These are phyloP conservation scores for Formica selysi DNA, from an alignment of 1,140 invertebrate genomes.

Conservation along the genomic window DNA sequence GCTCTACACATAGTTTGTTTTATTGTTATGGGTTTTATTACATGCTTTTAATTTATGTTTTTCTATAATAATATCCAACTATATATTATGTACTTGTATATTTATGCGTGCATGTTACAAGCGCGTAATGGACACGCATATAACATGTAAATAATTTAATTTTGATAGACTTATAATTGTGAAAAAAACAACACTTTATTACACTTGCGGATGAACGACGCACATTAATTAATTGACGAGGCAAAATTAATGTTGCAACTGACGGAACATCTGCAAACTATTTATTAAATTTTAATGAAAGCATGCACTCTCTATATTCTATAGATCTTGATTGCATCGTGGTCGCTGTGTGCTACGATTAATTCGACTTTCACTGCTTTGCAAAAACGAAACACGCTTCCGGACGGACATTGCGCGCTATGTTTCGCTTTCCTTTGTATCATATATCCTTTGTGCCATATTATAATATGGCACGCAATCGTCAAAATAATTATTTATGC, in stretches of 20 bases:
- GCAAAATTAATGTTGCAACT: background rate
- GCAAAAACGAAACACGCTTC: conserved; percentile 53
- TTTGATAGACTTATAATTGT: background rate
- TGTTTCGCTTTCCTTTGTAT: conserved; percentile 33
- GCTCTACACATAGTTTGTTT: background rate
- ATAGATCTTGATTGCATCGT: conserved; percentile 20
- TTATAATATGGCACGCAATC: background rate
- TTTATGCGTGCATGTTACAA: background rate
- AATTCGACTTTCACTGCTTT: conserved; percentile 54
- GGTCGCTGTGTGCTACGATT: background rate
- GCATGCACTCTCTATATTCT: background rate
- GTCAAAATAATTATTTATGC: background rate
- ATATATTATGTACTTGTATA: background rate
- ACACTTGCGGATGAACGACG: background rate
- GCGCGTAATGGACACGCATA: background rate
- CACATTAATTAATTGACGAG: conserved; percentile 6
- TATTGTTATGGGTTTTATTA: background rate
- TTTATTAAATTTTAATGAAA: background rate
- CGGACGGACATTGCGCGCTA: conserved; percentile 42
- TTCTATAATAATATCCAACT: background rate
- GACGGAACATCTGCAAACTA: background rate
- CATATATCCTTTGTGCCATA: too few species aligned
- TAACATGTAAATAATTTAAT: conserved; percentile 1
- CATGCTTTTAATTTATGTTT: background rate
- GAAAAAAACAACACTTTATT: background rate